These are phyloP conservation scores for Poecilobothrus nobilitatus DNA, from an alignment of 2,888 invertebrate genomes.

Conservation along the genomic window DNA sequence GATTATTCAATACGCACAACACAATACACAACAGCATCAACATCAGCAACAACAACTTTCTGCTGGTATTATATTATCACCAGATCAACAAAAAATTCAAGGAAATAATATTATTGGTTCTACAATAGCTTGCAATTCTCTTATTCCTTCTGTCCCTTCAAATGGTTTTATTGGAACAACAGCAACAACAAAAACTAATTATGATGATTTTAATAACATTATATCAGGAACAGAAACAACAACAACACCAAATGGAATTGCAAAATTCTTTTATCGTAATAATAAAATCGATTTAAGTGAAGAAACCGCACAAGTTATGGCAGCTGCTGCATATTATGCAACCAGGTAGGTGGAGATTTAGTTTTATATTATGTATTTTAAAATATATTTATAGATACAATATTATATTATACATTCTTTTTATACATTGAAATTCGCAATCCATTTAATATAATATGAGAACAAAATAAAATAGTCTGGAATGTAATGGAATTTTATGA, in stretches of 20 bases:
- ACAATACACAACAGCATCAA: conserved; percentile 12
- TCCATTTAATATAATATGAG: too few relatives aligned
- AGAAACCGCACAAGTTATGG: conserved; percentile 37
- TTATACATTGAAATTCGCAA: too few relatives aligned
- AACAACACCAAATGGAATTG: conserved; percentile 26
- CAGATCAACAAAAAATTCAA: conserved; percentile 20
- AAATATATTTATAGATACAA: too few relatives aligned
- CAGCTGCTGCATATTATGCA: conserved; percentile 37
- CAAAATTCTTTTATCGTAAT: conserved; percentile 33
- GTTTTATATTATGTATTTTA: neutral
- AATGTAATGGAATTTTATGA: too few relatives aligned
- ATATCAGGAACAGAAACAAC: conserved; percentile 12
- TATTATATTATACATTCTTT: too few relatives aligned
- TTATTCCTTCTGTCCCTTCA: neutral
- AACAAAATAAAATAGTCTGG: too few relatives aligned
- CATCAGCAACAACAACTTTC: conserved; percentile 22
- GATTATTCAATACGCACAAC: conserved; percentile 23
- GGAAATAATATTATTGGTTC: conserved; percentile 21
- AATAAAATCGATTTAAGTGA: conserved; percentile 36
- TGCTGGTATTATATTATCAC: conserved; percentile 10
- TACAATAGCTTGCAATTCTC: conserved; percentile 23
- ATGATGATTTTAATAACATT: neutral
- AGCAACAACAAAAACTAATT: neutral
- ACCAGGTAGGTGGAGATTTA: conserved; percentile 28
- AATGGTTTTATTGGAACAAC: neutral